Base-by-base conservation (phyloP, 2,888 invertebrate species). In the Mimas tiliae region DNA sequence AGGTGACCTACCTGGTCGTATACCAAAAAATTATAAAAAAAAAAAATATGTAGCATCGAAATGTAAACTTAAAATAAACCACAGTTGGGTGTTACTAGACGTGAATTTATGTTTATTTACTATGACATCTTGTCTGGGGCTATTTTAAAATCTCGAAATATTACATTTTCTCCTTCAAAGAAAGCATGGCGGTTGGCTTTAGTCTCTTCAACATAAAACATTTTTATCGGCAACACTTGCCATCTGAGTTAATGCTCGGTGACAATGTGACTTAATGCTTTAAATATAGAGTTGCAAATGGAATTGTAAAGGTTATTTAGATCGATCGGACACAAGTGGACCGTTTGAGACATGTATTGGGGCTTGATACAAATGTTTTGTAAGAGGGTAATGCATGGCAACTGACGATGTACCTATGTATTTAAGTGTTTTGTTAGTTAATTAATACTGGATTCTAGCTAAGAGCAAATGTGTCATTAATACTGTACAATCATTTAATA, bases 161-260 rank as follows among this genome's bases (percentile, higher is more conserved):
- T 72, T 67, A 71, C 65, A 75, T 74, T 72, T 68, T 70, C 67
- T 48, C 68, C 72, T 78, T 72, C 73, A 79, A 79, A 80, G 78
- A 75, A 80, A 72, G 71, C 72, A 73, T 76, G 74, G 74, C 74
- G 71, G 72, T 77, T 76, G 78, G 74, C 77, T 81, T 73, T 79
- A 74, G 78, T 70, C 78, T 75, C 80, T 83, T 70, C 71, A 76
- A 75, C 74, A 76, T 78, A 77, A 85, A 83, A 85, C 78, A 79
- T 82, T 84, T n/a, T 85, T 79, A 83, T 81, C 80, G 83, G 70
- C 67, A 76, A 79, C 75, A 75, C 72, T 77, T 69, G 21, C 67
- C 64, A 34, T 58, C 65, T 51, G 14, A 51, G 55, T 6, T 65
- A 42, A 27, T 55, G 67, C 64, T 34, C 62, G 14, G 12, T 8